These are phyloP conservation scores for Austrolebias charrua DNA, from an alignment of 2,797 vertebrate species.

Conservation along the genomic window DNA sequence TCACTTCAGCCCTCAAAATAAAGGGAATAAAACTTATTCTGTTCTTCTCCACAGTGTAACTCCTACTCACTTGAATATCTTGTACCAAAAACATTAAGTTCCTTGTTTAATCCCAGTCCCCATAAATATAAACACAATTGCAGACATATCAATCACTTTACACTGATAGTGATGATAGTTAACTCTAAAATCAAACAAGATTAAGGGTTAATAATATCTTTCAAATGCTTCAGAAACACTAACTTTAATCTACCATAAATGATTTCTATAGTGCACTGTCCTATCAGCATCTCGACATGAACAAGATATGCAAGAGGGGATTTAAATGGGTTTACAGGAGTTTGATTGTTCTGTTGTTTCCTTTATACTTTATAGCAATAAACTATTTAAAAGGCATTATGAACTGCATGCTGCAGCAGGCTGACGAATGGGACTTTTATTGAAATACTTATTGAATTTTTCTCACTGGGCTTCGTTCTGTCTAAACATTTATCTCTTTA, in stretches of 20 bases:
- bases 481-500: constrained; percentile 46
- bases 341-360: constrained; percentile 4
- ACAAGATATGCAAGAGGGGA: too few relatives aligned
- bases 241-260: constrained; percentile 17
- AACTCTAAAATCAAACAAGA: too few relatives aligned
- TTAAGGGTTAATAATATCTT: too few relatives aligned
- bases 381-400: constrained; percentile 23
- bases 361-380: not conserved
- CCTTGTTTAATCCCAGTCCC: too few relatives aligned
- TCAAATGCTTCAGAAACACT: constrained; percentile 13
- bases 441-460: constrained; percentile 29
- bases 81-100: too few relatives aligned
- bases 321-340: constrained; percentile 3
- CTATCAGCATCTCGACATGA: too few relatives aligned
- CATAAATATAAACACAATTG: not conserved
- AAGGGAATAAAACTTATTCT: too few relatives aligned
- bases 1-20: too few relatives aligned
- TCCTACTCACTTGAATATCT: too few relatives aligned
- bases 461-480: constrained; percentile 27
- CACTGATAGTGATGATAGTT: not conserved
- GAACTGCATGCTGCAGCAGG: constrained; percentile 2
- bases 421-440: constrained; percentile 15
- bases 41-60: too few relatives aligned
- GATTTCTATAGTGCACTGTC: constrained; percentile 10
- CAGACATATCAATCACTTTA: not conserved